Evolutionary conservation across 2,888 invertebrate genomes (phyloP), one percentile per base, ranked within the genome.

Genomic region (Microplitis deprimator): DNA sequence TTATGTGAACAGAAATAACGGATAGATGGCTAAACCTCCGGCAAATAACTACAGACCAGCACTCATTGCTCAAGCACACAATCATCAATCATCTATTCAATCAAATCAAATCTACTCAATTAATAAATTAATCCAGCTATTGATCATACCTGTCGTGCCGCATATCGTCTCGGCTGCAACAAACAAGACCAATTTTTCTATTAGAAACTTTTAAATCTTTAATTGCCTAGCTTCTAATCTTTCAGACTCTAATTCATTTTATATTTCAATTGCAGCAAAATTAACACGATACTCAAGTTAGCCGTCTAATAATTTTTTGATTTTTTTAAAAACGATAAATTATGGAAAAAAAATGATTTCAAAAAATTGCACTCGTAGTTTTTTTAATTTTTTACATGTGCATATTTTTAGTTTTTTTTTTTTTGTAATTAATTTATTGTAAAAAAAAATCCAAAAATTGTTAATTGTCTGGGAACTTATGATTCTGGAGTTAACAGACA

Each of bases 31-130:
- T 60, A 80, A 80, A 85, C 83, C 82, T 85, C 84, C 84, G 84
- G 85, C 86, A 88, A 88, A 86, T 87, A 89, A 87, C 88, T 89
- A 89, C 87, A 84, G 85, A 86, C 86, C 85, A 86, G 89, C 89
- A 89, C 84, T 90, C 89, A 90, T 90, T 90, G 89, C 89, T 88
- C 89, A 89, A 87, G 89, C 89, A 89, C 88, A 89, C 87, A 88
- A 50, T 50, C 8, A 87, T 87, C 87, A 89, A 88, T 89, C 88
- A 89, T 87, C 87, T 88, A 86, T 88, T 74, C 88, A 88, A 87
- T 87, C 86, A 84, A 85, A 87, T 87, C 86, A 85, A 86, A 86
- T 84, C 86, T 89, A 87, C 85, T 85, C 83, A 86, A 40, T 61
- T 10, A 62, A 68, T 17, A 5, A 10, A 64, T 75, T 39, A 39